Evolutionary conservation across 2,888 invertebrate genomes (phyloP), one percentile per base, ranked within the genome.

Genomic region (Tenthredo notha): DNA sequence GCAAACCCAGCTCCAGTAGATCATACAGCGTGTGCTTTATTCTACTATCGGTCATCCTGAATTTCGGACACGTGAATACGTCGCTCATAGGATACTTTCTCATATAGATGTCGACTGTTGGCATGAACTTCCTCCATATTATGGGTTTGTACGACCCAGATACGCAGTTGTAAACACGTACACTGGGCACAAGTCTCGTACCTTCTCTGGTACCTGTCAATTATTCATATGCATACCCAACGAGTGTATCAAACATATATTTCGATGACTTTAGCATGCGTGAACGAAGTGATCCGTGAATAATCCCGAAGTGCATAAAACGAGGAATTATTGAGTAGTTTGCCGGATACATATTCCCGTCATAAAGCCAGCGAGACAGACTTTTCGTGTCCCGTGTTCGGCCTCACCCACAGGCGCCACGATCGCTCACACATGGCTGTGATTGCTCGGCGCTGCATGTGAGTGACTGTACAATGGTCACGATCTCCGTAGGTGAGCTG

Each of bases 161-260:
- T 37, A 70, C 37, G 2, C 70, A 70, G n/a, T 70, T 70, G 18
- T 70, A 70, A n/a, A 70, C 37, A 18, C 70, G 70, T 70, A 70
- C 9, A 37, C 37, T 29, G 15, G 70, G 70, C 1, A 70, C 37
- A 7, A 70, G 70, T 70, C n/a, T 70, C 7, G 37, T 70, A 15
- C n/a, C 29, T 15, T 70, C 70, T 70, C 70, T 33, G 6, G 7
- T 70, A 18, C 70, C 70, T 70, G 70, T 33, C 37, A 15, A 70
- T 50, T 15, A 50, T 50, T 3, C 4, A 50, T 18, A 50, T 18
- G 50, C 18, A 18, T 50, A 50, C 50, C 15, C 18, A 50, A 50
- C 4, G 5, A 3, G 18, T 15, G 50, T 50, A 1, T 18, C 4
- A 50, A 4, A 50, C 4, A 18, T 50, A 50, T 18, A 50, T 50